Percentiles rank a stretch among this genome's conserved stretches.
Conservation (phyloP, 1,140 invertebrate genomes). For the Papilio machaon region DNA sequence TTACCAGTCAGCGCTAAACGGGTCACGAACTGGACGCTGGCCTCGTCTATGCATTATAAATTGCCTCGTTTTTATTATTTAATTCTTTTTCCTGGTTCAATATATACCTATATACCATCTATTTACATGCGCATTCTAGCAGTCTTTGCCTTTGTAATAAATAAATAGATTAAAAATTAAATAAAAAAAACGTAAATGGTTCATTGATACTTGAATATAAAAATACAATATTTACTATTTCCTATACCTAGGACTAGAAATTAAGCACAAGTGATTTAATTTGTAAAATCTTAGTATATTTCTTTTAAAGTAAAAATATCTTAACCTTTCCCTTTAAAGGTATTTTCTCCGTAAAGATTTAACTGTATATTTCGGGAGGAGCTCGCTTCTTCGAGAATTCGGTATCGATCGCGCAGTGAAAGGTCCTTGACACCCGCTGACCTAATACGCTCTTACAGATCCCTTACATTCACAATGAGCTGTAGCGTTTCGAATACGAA, state of each 20-base stretch:
- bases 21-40: slow-evolving; percentile 28
- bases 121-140: no score
- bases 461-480: slow-evolving; percentile 4
- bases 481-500: background rate
- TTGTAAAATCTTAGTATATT: no score
- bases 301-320: background rate
- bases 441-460: slow-evolving; percentile 20
- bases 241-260: no score
- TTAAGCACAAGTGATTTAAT: no score
- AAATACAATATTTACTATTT: no score
- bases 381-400: slow-evolving; percentile 16
- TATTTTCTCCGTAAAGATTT: background rate
- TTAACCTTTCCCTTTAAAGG: background rate
- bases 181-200: no score
- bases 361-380: slow-evolving; percentile 5
- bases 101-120: no score
- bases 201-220: no score
- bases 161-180: no score
- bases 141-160: no score
- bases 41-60: slow-evolving; percentile 4
- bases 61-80: slow-evolving; percentile 1
- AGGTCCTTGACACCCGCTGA: slow-evolving; percentile 31
- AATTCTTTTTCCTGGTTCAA: background rate
- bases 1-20: slow-evolving; percentile 9
- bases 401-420: slow-evolving; percentile 20